Evolutionary conservation across 2,113 vertebrate genomes (phyloP).

Genomic region (Megaceryle maxima): DNA sequence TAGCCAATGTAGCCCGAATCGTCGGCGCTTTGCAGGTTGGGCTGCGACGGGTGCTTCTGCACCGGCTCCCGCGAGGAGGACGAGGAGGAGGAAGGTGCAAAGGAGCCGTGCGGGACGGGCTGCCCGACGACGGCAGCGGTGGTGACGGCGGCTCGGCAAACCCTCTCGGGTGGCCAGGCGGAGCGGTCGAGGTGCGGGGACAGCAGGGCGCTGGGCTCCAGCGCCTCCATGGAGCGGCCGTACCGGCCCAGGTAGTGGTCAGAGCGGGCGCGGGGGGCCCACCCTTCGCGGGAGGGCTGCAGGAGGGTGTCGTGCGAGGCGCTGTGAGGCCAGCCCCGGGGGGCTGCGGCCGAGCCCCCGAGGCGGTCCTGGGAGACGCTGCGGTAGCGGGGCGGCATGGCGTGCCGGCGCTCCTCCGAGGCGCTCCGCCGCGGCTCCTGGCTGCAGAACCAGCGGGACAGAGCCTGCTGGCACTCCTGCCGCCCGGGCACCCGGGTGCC

Average conservation of each 20-base stretch:
- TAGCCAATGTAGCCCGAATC: slow-evolving; percentile 87
- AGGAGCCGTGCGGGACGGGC: slow-evolving; percentile 20
- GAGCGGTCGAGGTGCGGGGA: slow-evolving; percentile 75
- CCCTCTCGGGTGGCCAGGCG: slow-evolving; percentile 55
- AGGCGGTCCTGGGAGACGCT: slow-evolving; percentile 93
- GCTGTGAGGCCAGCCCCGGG: slow-evolving; percentile 86
- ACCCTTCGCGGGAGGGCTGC: slow-evolving; percentile 68
- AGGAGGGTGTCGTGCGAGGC: slow-evolving; percentile 92
- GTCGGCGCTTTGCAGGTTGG: slow-evolving; percentile 79
- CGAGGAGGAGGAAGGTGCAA: slow-evolving; percentile 27
- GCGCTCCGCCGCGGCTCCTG: slow-evolving; percentile 77
- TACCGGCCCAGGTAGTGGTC: slow-evolving; percentile 83
- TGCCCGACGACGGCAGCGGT: not conserved
- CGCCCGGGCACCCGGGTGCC: slow-evolving; percentile 63
- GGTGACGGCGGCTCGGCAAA: not conserved
- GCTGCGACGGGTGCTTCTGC: slow-evolving; percentile 74
- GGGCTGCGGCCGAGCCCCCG: slow-evolving; percentile 66
- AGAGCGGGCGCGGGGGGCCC: slow-evolving; percentile 80
- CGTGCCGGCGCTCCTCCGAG: slow-evolving; percentile 75
- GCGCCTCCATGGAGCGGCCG: slow-evolving; percentile 84
- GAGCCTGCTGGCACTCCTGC: slow-evolving; percentile 86
- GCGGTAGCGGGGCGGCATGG: slow-evolving; percentile 85
- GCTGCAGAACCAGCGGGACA: slow-evolving; percentile 90
- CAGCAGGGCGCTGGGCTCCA: slow-evolving; percentile 78
- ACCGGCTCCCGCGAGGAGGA: slow-evolving; percentile 65